Evolutionary conservation across 2,113 vertebrate genomes (phyloP).

Genomic region (Pollimyrus isidori): DNA sequence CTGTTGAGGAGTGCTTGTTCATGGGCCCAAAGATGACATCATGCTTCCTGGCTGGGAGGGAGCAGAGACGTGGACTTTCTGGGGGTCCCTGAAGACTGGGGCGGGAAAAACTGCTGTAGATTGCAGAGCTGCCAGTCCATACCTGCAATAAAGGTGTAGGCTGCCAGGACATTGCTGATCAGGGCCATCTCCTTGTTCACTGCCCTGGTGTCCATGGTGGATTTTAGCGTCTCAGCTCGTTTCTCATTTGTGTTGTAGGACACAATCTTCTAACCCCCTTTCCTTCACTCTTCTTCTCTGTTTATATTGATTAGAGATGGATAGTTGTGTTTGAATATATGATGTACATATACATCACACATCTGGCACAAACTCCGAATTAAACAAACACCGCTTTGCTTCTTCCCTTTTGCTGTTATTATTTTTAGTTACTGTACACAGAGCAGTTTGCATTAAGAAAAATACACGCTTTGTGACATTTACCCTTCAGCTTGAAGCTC

Average conservation of each 20-base stretch:
- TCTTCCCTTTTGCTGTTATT: neutral
- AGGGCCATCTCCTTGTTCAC: constrained; percentile 74
- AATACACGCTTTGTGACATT: neutral
- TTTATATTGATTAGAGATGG: neutral
- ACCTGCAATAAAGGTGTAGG: constrained; percentile 84
- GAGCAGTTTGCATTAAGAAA: neutral
- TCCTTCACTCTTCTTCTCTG: constrained; percentile 50
- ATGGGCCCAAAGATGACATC: neutral
- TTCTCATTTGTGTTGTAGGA: constrained; percentile 52
- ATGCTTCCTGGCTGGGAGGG: neutral
- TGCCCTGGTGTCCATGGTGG: constrained; percentile 59
- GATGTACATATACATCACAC: neutral
- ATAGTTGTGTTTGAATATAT: neutral
- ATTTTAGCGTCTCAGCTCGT: constrained; percentile 31
- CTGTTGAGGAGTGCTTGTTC: neutral
- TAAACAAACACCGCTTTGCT: neutral
- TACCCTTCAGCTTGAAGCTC: neutral
- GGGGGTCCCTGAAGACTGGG: neutral
- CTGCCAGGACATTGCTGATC: constrained; percentile 82
- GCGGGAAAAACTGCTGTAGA: neutral
- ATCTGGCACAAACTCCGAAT: neutral
- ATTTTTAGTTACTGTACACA: neutral
- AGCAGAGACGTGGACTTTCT: neutral
- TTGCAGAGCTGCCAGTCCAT: constrained; percentile 11
- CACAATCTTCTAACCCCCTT: constrained; percentile 36